phyloP scores from a whole-genome alignment of 2,888 invertebrate genomes.

The Cremastinae sp. region DNA sequence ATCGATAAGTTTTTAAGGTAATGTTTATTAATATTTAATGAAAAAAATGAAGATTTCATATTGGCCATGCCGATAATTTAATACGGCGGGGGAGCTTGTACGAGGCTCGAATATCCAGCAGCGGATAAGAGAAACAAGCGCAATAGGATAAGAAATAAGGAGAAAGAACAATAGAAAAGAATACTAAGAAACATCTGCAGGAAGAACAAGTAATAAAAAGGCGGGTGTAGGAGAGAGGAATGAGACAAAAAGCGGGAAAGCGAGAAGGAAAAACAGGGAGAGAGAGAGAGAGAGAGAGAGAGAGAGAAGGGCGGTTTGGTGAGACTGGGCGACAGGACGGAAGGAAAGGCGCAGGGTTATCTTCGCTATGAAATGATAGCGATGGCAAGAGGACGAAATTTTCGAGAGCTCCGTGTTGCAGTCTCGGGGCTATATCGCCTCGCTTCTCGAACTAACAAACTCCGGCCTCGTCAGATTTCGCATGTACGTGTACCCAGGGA shows the following conservation, averaged over 20 bases:
- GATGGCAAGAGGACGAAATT: conserved; percentile 54
- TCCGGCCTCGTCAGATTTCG: conserved; percentile 62
- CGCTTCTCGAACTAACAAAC: conserved; percentile 71
- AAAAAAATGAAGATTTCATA: not conserved
- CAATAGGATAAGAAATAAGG: conserved; percentile 23
- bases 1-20: too few relatives aligned
- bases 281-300: conserved; percentile 29
- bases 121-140: conserved; percentile 28
- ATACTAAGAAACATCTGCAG: conserved; percentile 51
- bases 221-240: conserved; percentile 21
- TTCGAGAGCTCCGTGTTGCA: conserved; percentile 58
- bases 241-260: conserved; percentile 29
- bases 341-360: conserved; percentile 14
- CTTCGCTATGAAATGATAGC: conserved; percentile 51
- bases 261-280: conserved; percentile 45
- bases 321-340: conserved; percentile 33
- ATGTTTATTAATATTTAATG: not conserved
- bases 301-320: conserved; percentile 52
- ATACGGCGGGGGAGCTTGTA: not conserved
- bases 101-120: conserved; percentile 4
- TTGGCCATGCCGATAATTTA: not conserved
- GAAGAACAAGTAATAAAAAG: conserved; percentile 54
- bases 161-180: conserved; percentile 34
- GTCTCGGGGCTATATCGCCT: conserved; percentile 59
- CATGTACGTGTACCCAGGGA: conserved; percentile 20